phyloP scores from a whole-genome alignment of 2,113 vertebrate species.

The Sitta europaea region DNA sequence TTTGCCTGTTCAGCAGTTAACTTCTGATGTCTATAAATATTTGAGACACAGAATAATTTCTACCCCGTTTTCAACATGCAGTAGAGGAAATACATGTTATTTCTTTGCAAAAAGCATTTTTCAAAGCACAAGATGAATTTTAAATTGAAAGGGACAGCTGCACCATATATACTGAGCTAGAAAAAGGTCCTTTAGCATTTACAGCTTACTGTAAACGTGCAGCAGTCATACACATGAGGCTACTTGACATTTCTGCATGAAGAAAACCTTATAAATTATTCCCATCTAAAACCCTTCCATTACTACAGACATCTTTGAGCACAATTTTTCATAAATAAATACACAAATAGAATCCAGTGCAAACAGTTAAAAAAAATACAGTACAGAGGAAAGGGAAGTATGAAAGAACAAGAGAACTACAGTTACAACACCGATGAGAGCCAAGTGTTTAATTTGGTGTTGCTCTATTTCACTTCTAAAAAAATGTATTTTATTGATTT shows the following conservation, averaged over 20 bases:
- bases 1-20: background rate
- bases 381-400: background rate
- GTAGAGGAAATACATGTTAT: background rate
- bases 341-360: background rate
- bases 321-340: background rate
- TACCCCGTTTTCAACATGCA: background rate
- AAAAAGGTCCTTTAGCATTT: background rate
- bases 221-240: background rate
- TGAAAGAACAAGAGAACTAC: background rate
- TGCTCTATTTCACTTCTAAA: background rate
- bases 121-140: background rate
- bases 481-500: background rate
- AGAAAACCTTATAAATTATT: background rate
- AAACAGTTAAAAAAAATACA: background rate
- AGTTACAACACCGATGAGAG: background rate
- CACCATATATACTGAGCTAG: background rate
- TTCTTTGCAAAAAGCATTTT: background rate
- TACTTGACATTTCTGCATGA: background rate
- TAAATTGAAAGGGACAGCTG: background rate
- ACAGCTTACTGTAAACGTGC: background rate
- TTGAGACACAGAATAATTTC: background rate
- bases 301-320: background rate
- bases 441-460: background rate
- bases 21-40: background rate
- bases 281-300: background rate